Evolutionary conservation across 2,113 vertebrate species (phyloP), one percentile per base, ranked within the genome.

Genomic region (Benitochromis conjunctus): DNA sequence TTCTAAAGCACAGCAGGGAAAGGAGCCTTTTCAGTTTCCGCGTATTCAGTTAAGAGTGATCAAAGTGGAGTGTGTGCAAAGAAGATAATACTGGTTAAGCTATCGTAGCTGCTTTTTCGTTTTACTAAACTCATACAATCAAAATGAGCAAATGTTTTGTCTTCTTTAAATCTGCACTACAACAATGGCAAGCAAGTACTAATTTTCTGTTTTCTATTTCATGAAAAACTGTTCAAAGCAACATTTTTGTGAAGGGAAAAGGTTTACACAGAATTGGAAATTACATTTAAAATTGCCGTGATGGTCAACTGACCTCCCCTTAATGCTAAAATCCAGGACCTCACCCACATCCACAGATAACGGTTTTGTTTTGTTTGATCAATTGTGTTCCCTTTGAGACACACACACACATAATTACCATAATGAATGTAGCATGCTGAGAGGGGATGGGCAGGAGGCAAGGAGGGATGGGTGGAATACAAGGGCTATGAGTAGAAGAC

Each of bases 361-460:
- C 87, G 91, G 92, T 91, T 92, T 87, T 93, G 88, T 89, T 93
- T 91, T 86, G 92, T 93, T 94, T 92, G 94, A 96, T 93, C 94
- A 94, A 95, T 92, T 94, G 92, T 95, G 89, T 92, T 91, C 85
- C 87, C 89, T 91, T 86, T 74, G 84, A 93, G 85, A 64, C 18
- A 64, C 18, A 69, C 34, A 66, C 81, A 83, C 94, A 96, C 77
- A 84, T 6, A 89, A 93, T 95, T 94, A 94, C 76, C 93, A 95
- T 97, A 96, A 96, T 96, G 91, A 96, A 89, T 88, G 83, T 83
- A 48, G 77, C 93, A 90, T 94, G 92, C 93, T 94, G 94, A 88
- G 95, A 92, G 60, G 79, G 77, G 87, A 48, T 43, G 89, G 64
- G 79, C 64, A 88, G 64, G 57, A n/a, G 26, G 13, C 83, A 82